Evolutionary conservation across 2,797 vertebrate species (phyloP).

Genomic region (Mormyrus hasselquistii): DNA sequence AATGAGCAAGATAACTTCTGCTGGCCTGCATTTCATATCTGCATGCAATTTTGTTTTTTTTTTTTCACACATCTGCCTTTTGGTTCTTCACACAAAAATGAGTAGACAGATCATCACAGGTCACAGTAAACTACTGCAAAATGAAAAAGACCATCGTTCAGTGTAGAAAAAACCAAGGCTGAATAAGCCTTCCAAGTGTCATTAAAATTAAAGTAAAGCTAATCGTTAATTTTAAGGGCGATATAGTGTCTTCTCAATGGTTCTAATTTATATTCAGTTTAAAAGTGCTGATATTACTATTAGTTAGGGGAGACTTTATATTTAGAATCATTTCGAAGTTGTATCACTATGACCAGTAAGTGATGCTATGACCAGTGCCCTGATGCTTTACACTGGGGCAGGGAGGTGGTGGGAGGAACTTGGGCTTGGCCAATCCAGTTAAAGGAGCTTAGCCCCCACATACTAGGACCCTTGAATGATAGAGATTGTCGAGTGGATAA

Average conservation of each 20-base stretch:
- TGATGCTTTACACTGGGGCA: neutral
- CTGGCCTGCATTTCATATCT: neutral
- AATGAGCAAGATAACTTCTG: neutral
- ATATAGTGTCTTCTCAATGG: neutral
- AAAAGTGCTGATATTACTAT: constrained; percentile 15
- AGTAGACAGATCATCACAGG: neutral
- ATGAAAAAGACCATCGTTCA: too few species aligned
- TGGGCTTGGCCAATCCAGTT: constrained; percentile 50
- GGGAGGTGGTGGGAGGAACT: constrained; percentile 32
- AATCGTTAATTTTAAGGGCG: neutral
- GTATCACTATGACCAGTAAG: neutral
- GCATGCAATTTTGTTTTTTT: neutral
- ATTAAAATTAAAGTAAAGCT: neutral
- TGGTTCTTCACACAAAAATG: neutral
- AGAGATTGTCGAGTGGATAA: constrained; percentile 44
- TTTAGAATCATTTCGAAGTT: neutral
- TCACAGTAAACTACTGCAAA: neutral
- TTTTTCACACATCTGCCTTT: neutral
- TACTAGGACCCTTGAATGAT: constrained; percentile 68
- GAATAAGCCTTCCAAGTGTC: neutral
- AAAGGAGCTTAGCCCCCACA: constrained; percentile 56
- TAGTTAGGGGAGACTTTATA: neutral
- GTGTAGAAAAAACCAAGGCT: neutral
- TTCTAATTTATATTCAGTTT: constrained; percentile 1
- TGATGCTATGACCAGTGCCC: too few species aligned